Conservation (phyloP, 1,140 invertebrate species). For the Drosophila pruinosa region DNA sequence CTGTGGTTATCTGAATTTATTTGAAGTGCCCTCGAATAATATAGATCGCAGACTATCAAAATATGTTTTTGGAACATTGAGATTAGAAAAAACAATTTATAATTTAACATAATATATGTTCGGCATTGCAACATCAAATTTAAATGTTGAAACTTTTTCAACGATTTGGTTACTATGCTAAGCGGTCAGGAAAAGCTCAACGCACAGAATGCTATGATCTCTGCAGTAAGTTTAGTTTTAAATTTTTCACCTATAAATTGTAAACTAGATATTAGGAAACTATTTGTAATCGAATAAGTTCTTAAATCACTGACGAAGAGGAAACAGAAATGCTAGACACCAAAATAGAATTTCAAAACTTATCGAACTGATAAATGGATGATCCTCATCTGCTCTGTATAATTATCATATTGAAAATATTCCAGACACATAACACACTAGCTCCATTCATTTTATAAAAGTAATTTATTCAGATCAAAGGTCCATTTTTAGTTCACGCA, state of each 20-base stretch:
- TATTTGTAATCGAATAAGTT: not conserved
- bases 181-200: no score
- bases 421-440: not conserved
- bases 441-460: not conserved
- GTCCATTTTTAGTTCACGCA: constrained; percentile 46
- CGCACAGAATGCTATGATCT: no score
- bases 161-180: no score
- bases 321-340: not conserved
- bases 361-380: not conserved
- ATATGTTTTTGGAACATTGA: not conserved
- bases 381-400: not conserved
- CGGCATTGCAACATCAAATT: no score
- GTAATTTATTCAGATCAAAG: constrained; percentile 6
- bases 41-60: not conserved
- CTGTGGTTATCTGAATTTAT: no score
- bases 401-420: not conserved
- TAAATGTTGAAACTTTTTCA: no score
- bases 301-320: not conserved
- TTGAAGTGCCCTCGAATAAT: not conserved
- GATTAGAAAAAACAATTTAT: no score
- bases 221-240: no score
- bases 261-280: no score
- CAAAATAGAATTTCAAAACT: not conserved
- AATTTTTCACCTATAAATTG: no score
- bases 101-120: no score